Percentiles rank a stretch among this genome's conserved stretches.
These are phyloP conservation scores for Nowickia ferox DNA, from an alignment of 2,888 invertebrate species.

Conservation along the genomic window DNA sequence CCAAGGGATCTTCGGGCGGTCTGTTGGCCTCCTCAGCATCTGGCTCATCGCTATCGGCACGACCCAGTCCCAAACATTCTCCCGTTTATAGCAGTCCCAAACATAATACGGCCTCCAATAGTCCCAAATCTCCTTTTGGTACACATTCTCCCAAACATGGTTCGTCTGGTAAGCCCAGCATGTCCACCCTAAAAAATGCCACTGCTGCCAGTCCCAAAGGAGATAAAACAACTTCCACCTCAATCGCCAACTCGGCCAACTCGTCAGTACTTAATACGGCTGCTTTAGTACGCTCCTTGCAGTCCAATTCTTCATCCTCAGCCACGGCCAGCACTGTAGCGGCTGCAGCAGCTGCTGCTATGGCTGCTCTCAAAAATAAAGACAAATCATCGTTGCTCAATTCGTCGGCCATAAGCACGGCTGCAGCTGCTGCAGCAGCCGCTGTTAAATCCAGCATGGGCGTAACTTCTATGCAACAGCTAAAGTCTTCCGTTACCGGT, in stretches of 20 bases:
- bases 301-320: slow-evolving; percentile 73
- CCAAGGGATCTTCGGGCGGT: slow-evolving; percentile 77
- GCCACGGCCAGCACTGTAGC: slow-evolving; percentile 82
- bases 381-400: slow-evolving; percentile 53
- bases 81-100: slow-evolving; percentile 90
- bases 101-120: slow-evolving; percentile 88
- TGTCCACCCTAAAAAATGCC: slow-evolving; percentile 93
- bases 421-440: slow-evolving; percentile 72
- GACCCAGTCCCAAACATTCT: slow-evolving; percentile 89
- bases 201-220: slow-evolving; percentile 79
- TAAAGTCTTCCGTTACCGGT: slow-evolving; percentile 75
- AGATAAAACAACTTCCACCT: slow-evolving; percentile 74
- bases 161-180: slow-evolving; percentile 92
- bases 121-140: slow-evolving; percentile 90
- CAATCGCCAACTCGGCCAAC: slow-evolving; percentile 27
- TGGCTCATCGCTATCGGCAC: slow-evolving; percentile 76
- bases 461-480: slow-evolving; percentile 73
- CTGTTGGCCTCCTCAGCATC: slow-evolving; percentile 73
- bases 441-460: slow-evolving; percentile 69
- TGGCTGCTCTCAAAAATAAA: slow-evolving; percentile 63
- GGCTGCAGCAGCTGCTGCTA: slow-evolving; percentile 74
- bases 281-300: slow-evolving; percentile 59
- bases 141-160: slow-evolving; percentile 91
- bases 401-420: slow-evolving; percentile 68
- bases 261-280: slow-evolving; percentile 71